Base-by-base conservation (phyloP, 2,888 invertebrate species). In the Cyclophora punctaria region DNA sequence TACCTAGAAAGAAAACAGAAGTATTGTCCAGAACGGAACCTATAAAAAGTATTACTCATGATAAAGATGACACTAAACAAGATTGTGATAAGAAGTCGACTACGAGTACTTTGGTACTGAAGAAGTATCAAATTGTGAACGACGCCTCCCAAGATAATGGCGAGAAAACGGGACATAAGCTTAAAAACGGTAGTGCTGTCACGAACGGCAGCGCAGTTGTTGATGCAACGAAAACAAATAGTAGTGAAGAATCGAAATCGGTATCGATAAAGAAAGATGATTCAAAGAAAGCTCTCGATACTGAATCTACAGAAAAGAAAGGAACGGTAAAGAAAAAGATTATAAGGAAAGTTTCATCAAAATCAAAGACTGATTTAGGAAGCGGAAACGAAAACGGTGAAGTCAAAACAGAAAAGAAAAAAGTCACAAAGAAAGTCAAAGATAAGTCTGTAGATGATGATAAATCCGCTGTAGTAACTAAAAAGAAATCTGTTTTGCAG, bases 401-500 rank as follows among this genome's bases (percentile, higher is more conserved):
- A 46, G 52, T 61, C 49, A 85, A 83, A 71, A 60, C 66, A 33
- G 84, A 85, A 58, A 87, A 84, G 71, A 88, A 85, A 63, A 89
- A 87, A 63, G 72, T 83, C 47, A 72, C 75, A 53, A 87, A 84
- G 55, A 89, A 86, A 64, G 63, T 76, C 2, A 87, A 88, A 63
- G 84, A 87, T 51, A 86, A 84, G 64, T 56, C 56, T 47, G 44
- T 62, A 42, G 80, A 83, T 46, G 80, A 85, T 40, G 80, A 81
- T 57, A 88, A 83, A 71, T 50, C 75, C 34, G 59, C 65, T 34
- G 64, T 63, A 45, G 75, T 73, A 53, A 69, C 87, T 4, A 92
- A 92, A 67, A 92, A 92, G 76, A 92, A 92, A 75, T 86, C 91
- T 2, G 90, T 96, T 60, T 81, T 95, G 43, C 94, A 94, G 69